These are phyloP conservation scores for Sylvilagus floridanus DNA, from an alignment of 2,797 vertebrate species.

Conservation along the genomic window DNA sequence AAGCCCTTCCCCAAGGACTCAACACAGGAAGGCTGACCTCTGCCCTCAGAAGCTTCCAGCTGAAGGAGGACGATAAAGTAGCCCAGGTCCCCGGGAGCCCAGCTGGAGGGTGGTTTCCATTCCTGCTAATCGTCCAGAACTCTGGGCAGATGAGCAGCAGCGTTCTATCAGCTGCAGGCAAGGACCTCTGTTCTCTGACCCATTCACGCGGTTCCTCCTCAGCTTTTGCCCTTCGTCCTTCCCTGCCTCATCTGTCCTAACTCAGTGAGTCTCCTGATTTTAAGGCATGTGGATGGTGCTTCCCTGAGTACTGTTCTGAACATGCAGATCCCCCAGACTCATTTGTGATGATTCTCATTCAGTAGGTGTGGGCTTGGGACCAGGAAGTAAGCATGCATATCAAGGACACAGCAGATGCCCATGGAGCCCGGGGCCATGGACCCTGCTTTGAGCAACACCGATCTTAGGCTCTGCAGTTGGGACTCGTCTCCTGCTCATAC, in stretches of 20 bases:
- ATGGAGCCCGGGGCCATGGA: fast-evolving
- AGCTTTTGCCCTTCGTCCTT: background rate
- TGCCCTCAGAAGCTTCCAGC: conserved; percentile 45
- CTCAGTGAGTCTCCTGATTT: background rate
- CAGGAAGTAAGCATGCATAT: fast-evolving
- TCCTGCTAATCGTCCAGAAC: background rate
- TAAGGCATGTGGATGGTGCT: background rate
- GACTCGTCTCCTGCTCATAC: background rate
- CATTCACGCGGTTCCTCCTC: background rate
- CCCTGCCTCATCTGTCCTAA: background rate
- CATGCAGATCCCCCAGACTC: background rate
- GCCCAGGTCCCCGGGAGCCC: background rate
- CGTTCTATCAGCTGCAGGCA: conserved; percentile 36
- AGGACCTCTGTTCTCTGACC: background rate
- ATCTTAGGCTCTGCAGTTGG: background rate
- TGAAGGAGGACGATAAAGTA: background rate
- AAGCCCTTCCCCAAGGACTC: conserved; percentile 1
- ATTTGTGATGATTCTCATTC: background rate
- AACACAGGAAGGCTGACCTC: conserved; percentile 43
- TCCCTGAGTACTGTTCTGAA: background rate
- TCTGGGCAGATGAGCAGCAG: background rate
- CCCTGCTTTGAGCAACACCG: background rate
- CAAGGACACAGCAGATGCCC: no score
- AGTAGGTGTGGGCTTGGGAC: no score
- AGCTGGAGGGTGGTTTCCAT: background rate